phyloP scores from a whole-genome alignment of 2,797 vertebrate genomes.

The Remorina albescens region DNA sequence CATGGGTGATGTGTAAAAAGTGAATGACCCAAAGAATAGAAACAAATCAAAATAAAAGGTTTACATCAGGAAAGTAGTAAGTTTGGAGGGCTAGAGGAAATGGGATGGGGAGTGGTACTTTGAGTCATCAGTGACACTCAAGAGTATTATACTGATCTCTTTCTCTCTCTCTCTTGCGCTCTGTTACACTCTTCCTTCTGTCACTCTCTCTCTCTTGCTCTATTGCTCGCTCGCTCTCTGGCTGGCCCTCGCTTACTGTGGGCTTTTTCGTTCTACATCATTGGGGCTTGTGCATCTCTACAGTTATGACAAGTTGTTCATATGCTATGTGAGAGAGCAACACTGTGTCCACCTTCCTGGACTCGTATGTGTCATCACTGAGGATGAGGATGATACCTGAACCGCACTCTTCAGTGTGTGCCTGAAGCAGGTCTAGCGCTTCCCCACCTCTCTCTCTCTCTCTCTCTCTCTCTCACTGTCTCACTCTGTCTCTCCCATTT shows the following conservation, averaged over 20 bases:
- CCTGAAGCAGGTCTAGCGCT: constrained; percentile 20
- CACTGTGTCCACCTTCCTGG: constrained; percentile 45
- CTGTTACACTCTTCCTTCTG: too few species aligned
- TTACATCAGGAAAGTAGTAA: not conserved
- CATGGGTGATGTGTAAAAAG: not conserved
- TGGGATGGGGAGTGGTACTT: constrained; percentile 53
- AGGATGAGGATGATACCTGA: constrained; percentile 44
- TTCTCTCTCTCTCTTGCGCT: not conserved
- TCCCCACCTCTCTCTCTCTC: not conserved
- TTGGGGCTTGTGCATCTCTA: constrained; percentile 50
- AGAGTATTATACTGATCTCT: constrained; percentile 55
- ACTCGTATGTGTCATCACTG: constrained; percentile 20
- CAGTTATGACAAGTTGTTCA: constrained; percentile 41
- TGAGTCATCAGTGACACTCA: constrained; percentile 70
- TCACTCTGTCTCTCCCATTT: too few species aligned
- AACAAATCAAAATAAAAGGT: constrained; percentile 23
- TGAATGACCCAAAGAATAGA: not conserved
- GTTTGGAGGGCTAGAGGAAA: constrained; percentile 27
- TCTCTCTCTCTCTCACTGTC: constrained; percentile 9
- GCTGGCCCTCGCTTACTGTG: constrained; percentile 50
- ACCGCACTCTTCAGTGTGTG: constrained; percentile 41
- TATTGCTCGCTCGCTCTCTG: constrained; percentile 32
- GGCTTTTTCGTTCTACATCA: constrained; percentile 49
- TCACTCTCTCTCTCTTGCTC: constrained; percentile 7
- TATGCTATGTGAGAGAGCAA: constrained; percentile 19